Percentiles rank a stretch among this genome's conserved stretches.
phyloP scores from a whole-genome alignment of 2,113 vertebrate genomes.

The Syngnathoides biaculeatus region DNA sequence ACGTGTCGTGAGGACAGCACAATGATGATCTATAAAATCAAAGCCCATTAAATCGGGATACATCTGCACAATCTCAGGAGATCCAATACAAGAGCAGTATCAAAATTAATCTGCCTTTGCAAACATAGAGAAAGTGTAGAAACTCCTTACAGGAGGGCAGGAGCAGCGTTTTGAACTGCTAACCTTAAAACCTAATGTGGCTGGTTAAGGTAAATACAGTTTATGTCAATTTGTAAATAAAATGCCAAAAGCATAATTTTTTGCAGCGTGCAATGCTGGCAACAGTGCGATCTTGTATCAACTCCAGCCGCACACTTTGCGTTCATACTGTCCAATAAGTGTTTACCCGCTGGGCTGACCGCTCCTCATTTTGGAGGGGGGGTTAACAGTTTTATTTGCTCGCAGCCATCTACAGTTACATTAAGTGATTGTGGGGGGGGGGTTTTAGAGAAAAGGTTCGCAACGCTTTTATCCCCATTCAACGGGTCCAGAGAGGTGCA shows the following conservation, averaged over 20 bases:
- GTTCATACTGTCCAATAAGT: slow-evolving; percentile 68
- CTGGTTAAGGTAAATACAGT: too few species aligned
- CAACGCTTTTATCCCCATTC: slow-evolving; percentile 16
- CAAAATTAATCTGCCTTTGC: background rate
- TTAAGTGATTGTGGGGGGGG: background rate
- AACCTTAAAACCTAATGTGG: too few species aligned
- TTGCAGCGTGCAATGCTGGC: too few species aligned
- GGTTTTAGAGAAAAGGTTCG: slow-evolving; percentile 12
- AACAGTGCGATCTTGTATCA: background rate
- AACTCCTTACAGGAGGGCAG: too few species aligned
- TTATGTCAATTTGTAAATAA: background rate
- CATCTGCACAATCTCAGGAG: background rate
- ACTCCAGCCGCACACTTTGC: slow-evolving; percentile 71
- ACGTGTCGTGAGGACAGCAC: too few species aligned
- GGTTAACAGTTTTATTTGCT: slow-evolving; percentile 41
- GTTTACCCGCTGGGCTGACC: slow-evolving; percentile 37
- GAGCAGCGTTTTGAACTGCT: too few species aligned
- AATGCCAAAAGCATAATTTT: background rate
- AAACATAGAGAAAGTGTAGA: too few species aligned
- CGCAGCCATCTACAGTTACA: slow-evolving; percentile 2
- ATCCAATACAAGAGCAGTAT: background rate
- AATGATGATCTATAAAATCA: background rate
- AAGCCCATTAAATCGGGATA: background rate
- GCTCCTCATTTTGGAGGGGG: slow-evolving; percentile 39
- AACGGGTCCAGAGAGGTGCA: slow-evolving; percentile 15